Percentiles rank a stretch among this genome's conserved stretches.
phyloP scores from a whole-genome alignment of 1,140 invertebrate genomes.

The Araneus ventricosus region DNA sequence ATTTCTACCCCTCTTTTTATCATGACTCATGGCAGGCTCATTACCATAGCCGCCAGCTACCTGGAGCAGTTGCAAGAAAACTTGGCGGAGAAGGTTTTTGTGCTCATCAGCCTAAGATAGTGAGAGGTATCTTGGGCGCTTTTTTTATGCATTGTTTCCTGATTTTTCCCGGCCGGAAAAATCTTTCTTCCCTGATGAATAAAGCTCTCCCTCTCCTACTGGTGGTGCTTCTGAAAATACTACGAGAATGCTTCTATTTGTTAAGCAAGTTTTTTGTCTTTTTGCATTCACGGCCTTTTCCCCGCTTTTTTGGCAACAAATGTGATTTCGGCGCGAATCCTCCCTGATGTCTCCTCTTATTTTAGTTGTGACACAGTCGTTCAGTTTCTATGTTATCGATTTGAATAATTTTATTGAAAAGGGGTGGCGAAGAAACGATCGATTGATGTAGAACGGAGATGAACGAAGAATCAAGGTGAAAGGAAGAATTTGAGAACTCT shows the following conservation, averaged over 20 bases:
- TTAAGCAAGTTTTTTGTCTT: constrained; percentile 10
- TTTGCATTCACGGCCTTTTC: not conserved
- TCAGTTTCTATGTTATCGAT: not conserved
- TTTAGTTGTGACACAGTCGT: not conserved
- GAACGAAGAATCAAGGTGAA: not conserved
- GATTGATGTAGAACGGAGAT: not conserved
- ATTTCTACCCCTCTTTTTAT: not conserved
- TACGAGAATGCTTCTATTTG: constrained; percentile 31
- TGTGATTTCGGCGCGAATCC: constrained; percentile 12
- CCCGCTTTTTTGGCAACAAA: not conserved
- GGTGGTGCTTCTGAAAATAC: not conserved
- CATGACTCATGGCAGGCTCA: constrained; percentile 51
- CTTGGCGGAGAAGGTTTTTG: constrained; percentile 26
- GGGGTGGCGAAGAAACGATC: not conserved
- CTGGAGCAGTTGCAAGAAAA: constrained; percentile 16
- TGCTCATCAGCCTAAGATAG: constrained; percentile 32
- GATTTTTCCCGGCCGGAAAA: not conserved
- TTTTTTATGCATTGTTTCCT: constrained; percentile 30
- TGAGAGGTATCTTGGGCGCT: not conserved
- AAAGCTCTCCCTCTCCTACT: not conserved
- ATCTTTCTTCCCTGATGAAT: constrained; percentile 46
- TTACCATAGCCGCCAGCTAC: constrained; percentile 40
- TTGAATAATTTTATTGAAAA: not conserved
- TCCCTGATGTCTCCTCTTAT: not conserved
- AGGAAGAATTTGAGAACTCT: too few relatives aligned